A percentile compares a stretch with the other conserved stretches of the same genome.
These are phyloP conservation scores for Volucella inanis DNA, from an alignment of 2,888 invertebrate genomes.

Conservation along the genomic window DNA sequence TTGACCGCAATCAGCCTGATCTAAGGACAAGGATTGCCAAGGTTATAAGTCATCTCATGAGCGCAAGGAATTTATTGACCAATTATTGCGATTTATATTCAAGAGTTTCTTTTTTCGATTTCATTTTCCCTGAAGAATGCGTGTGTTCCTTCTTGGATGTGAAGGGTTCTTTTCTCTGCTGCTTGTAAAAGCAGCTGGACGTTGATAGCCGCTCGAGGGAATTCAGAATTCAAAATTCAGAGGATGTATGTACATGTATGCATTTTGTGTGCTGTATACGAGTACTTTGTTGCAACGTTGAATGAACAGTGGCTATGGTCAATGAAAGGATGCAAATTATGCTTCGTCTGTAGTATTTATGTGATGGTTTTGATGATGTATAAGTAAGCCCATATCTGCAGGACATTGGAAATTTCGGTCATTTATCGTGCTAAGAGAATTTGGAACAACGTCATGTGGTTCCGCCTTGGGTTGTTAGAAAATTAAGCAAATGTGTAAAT, in stretches of 20 bases:
- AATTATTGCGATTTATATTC: constrained; percentile 69
- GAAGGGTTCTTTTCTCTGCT: constrained; percentile 13
- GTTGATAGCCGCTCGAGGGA: constrained; percentile 49
- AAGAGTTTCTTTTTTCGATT: constrained; percentile 14
- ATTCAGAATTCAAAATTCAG: constrained; percentile 11
- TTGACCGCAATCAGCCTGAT: constrained; percentile 38
- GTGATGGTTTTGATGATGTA: constrained; percentile 69
- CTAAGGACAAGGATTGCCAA: constrained; percentile 1
- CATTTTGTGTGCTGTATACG: neutral
- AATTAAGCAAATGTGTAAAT: constrained; percentile 15
- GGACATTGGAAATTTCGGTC: constrained; percentile 60
- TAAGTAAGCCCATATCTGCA: constrained; percentile 48
- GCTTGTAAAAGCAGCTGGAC: constrained; percentile 19
- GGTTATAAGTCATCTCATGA: constrained; percentile 12
- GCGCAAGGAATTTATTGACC: constrained; percentile 61
- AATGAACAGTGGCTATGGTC: constrained; percentile 40
- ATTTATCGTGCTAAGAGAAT: constrained; percentile 54
- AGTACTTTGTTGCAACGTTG: too few relatives aligned
- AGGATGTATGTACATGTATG: constrained; percentile 1
- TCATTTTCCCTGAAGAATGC: constrained; percentile 35
- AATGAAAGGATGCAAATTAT: constrained; percentile 56
- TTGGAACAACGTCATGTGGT: constrained; percentile 42
- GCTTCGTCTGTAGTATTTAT: constrained; percentile 65
- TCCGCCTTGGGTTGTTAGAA: constrained; percentile 45
- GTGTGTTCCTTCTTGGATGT: constrained; percentile 33